A percentile compares a stretch with the other conserved stretches of the same genome.
Conservation (phyloP, 2,797 vertebrate species). For the Rachycentron canadum region DNA sequence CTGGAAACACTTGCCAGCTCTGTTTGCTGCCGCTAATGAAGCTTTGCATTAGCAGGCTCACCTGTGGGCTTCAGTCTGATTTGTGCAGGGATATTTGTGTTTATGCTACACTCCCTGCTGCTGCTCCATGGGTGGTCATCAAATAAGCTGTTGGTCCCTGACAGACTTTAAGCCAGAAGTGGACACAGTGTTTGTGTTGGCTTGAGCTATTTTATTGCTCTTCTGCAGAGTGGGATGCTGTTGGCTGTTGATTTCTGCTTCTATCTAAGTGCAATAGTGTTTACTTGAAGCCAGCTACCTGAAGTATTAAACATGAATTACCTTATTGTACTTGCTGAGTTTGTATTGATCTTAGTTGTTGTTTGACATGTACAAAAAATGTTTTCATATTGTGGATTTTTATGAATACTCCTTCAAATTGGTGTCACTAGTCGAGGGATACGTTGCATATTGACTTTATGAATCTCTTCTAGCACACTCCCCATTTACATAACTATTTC, state of each 20-base stretch:
- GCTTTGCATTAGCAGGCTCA: slow-evolving; percentile 21
- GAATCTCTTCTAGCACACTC: background rate
- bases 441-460: background rate
- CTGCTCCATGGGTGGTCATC: background rate
- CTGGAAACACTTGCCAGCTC: slow-evolving; percentile 4
- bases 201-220: slow-evolving; percentile 1
- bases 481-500: slow-evolving; percentile 1
- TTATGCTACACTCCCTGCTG: background rate
- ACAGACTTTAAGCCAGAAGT: slow-evolving; percentile 11
- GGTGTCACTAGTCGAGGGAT: background rate
- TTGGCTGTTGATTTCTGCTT: background rate
- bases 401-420: background rate
- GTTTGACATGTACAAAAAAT: background rate
- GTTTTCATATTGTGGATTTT: background rate
- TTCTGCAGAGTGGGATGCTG: background rate
- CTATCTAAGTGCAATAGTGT: background rate
- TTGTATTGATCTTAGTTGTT: slow-evolving; percentile 9
- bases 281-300: background rate
- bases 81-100: slow-evolving; percentile 4
- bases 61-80: slow-evolving; percentile 7
- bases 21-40: background rate
- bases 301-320: background rate
- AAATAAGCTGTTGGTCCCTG: slow-evolving; percentile 8
- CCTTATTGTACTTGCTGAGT: background rate
- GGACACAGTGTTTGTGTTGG: slow-evolving; percentile 1